Evolutionary conservation across 2,113 vertebrate species (phyloP), one percentile per base, ranked within the genome.

Genomic region (Synchiropus splendidus): DNA sequence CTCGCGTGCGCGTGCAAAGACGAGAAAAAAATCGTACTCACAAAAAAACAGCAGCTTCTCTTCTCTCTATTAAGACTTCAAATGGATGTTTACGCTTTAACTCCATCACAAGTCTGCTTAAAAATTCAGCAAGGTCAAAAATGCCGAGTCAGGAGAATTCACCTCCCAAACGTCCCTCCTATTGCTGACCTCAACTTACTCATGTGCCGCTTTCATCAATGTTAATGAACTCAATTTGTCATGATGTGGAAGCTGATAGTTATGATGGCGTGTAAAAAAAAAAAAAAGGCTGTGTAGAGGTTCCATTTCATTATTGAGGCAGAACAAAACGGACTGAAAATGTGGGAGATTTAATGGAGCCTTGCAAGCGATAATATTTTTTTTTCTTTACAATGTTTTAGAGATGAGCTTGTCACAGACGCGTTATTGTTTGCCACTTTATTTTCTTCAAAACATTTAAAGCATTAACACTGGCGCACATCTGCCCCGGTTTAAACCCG

Each of bases 71-170:
- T 70, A 76, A 67, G 65, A 48, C 55, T 64, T 76, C 56, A 75
- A 80, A 74, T 76, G 45, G 65, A 68, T 74, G 51, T 74, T 74
- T 75, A 74, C 69, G 65, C 31, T 46, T 73, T 69, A 27, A 58
- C 54, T 64, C 64, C 70, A 76, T 45, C 33, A 63, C 47, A 64
- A 66, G 39, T 45, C 8, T 1, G 2, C 31, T 48, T 59, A 33
- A 49, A 48, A 61, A 55, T 50, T 40, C 35, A 45, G 36, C 38
- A 55, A 70, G 36, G 54, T 68, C 17, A 58, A 58, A 71, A 59
- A 60, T 54, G 37, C 12, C 6, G 11, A 12, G 10, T n/a, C 18
- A 17, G 12, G 16, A 33, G 31, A 38, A 57, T 50, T 61, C 40
- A 38, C 32, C 45, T 42, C 15, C 36, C 48, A 42, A 47, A 6